These are phyloP conservation scores for Platygyra sinensis DNA, from an alignment of 64 coral and sea anemone genomes.

Conservation along the genomic window DNA sequence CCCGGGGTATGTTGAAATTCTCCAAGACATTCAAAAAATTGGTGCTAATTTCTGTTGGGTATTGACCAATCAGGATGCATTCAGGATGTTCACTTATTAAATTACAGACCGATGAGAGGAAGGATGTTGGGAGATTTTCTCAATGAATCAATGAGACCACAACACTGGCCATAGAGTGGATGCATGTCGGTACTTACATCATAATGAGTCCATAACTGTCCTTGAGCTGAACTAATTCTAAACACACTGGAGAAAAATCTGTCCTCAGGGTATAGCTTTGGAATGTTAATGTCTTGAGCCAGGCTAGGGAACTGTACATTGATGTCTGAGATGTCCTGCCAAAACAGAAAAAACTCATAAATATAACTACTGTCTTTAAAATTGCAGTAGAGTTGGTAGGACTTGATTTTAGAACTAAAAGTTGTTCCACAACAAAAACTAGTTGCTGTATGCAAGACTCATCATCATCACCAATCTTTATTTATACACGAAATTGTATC, in stretches of 20 bases:
- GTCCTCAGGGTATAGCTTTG: constrained; percentile 78
- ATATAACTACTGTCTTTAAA: background rate
- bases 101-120: too few species aligned
- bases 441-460: too few species aligned
- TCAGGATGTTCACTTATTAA: too few species aligned
- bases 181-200: constrained; percentile 58
- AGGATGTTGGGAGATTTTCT: too few species aligned
- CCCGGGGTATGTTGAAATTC: too few species aligned
- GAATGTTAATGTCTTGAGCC: constrained; percentile 85
- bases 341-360: background rate
- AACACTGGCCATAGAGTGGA: background rate
- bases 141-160: background rate
- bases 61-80: too few species aligned
- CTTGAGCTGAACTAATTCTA: constrained; percentile 74
- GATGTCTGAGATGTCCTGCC: constrained; percentile 84
- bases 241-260: constrained; percentile 93
- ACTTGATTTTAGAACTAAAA: too few species aligned
- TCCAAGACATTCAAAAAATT: too few species aligned
- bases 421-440: too few species aligned
- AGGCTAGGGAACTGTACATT: constrained; percentile 74
- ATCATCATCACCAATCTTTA: too few species aligned
- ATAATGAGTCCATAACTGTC: constrained; percentile 93
- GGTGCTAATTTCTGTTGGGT: too few species aligned
- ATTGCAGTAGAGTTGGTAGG: background rate
- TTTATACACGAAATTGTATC: too few species aligned